phyloP scores from a whole-genome alignment of 1,140 invertebrate species.

The Drosophila elegans region DNA sequence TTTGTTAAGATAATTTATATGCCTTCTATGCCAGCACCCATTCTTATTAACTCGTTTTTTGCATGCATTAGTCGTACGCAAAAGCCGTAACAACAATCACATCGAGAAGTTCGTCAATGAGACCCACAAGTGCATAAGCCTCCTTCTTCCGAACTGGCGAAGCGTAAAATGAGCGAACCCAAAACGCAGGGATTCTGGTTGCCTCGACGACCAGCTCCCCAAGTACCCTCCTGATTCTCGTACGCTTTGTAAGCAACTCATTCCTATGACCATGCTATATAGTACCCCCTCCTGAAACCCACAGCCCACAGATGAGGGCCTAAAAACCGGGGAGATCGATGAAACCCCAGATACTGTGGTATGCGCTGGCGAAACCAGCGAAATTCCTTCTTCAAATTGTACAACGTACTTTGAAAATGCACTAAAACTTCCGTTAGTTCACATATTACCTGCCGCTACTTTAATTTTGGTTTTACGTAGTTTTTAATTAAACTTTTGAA shows the following conservation, averaged over 20 bases:
- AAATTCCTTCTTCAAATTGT: background rate
- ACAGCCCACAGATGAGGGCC: background rate
- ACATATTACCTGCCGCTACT: no score
- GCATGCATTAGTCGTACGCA: background rate
- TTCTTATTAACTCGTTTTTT: background rate
- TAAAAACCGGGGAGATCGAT: slow-evolving; percentile 16
- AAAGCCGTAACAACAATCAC: background rate
- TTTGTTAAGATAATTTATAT: background rate
- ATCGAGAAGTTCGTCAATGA: background rate
- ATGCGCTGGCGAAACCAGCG: background rate
- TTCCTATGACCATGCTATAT: slow-evolving; percentile 5
- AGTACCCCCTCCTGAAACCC: background rate
- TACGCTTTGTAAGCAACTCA: background rate
- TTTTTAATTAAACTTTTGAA: no score
- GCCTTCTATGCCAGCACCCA: background rate
- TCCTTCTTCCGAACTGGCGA: background rate
- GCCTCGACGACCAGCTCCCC: slow-evolving; percentile 5
- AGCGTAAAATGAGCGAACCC: slow-evolving; percentile 25
- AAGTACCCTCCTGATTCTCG: background rate
- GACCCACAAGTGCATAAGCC: slow-evolving; percentile 24
- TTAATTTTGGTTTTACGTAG: no score
- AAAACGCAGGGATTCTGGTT: slow-evolving; percentile 9
- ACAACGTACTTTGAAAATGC: no score
- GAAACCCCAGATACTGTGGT: background rate
- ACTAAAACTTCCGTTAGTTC: no score